Base-by-base conservation (phyloP, 2,888 invertebrate genomes). In the Drosophila dives region DNA sequence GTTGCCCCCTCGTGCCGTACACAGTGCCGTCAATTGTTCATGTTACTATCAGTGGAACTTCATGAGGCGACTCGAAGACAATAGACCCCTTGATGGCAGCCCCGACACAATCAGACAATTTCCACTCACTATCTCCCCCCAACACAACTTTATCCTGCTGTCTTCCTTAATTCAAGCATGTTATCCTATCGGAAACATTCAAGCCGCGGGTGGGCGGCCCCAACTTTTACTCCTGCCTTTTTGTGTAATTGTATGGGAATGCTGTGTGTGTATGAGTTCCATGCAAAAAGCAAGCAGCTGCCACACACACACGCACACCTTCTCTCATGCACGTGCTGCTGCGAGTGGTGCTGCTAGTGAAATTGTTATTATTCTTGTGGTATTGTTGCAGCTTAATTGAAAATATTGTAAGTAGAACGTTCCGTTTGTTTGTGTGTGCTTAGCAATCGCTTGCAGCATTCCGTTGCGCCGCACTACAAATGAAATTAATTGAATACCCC, bases 281-380 rank as follows among this genome's bases (percentile, higher is more conserved):
- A 56, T 56, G 55, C 69, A 45, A 61, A 67, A 50, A 55, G 55
- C 49, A 51, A 50, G 55, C 17, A 55, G 15, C 63, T 42, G 32
- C 33, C 51, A 42, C 56, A 20, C 32, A 55, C 34, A 50, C 72
- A 42, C 53, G 36, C 20, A 23, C 38, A 34, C 42, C 45, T 45
- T 42, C 34, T 42, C 34, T 15, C 60, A 54, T 45, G 34, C 65
- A 36, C 51, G 45, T 38, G 29, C 42, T 68, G 32, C 64, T 62
- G 66, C 64, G 72, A 61, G 61, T 66, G 63, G 56, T 70, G 64
- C 26, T 69, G 72, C 68, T 77, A 61, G 67, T 86, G 84, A 75
- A 89, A 89, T 83, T 87, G 89, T 89, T 87, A 80, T 86, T 87
- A 86, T 89, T 89, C 85, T 83, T 77, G 75, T 71, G 81, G 87